A percentile compares a stretch with the other conserved stretches of the same genome.
Evolutionary conservation across 2,113 vertebrate genomes (phyloP).

Genomic region (Hemiscyllium ocellatum): DNA sequence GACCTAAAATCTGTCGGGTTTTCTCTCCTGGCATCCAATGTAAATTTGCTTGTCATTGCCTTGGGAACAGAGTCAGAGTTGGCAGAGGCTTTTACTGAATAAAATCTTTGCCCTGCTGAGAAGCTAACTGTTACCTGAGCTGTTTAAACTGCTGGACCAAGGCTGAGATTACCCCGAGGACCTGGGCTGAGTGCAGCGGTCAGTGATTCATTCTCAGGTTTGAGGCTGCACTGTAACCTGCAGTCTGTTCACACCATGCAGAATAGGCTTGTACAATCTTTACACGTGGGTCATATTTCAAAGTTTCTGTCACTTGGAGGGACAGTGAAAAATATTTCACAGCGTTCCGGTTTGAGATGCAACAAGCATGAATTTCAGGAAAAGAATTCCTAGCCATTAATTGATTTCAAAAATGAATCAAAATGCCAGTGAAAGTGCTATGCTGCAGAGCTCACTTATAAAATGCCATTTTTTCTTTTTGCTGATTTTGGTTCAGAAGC

Average conservation of each 20-base stretch:
- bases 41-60: neutral
- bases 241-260: neutral
- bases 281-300: no score
- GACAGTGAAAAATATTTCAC: no score
- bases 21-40: neutral
- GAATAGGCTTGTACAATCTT: neutral
- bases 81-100: neutral
- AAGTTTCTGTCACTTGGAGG: no score
- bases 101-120: neutral
- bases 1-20: neutral
- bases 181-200: neutral
- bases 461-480: no score
- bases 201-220: neutral
- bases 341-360: no score
- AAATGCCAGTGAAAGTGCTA: no score
- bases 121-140: neutral
- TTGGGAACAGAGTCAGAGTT: neutral
- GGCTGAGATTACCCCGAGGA: no score
- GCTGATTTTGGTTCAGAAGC: no score
- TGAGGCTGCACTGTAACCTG: neutral
- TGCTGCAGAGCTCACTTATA: no score
- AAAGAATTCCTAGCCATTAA: no score
- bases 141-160: neutral
- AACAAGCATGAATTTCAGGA: no score
- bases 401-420: no score